Conservation (phyloP, 2,797 vertebrate genomes). For the Acomys russatus region DNA sequence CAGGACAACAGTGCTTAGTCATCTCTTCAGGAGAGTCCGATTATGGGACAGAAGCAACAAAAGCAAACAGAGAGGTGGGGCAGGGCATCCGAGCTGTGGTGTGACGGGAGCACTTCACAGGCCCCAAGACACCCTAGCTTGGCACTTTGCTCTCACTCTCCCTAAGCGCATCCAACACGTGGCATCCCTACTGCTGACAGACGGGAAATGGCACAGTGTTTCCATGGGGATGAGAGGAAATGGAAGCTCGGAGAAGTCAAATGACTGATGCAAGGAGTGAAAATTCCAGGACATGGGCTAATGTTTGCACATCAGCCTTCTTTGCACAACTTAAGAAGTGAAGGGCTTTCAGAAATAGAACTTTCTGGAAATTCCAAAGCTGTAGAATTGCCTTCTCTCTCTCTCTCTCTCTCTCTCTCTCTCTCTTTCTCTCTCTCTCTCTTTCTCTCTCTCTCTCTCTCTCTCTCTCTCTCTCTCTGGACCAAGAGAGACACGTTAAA, state of each 20-base stretch:
- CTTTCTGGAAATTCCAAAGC: neutral
- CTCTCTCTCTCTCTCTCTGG: neutral
- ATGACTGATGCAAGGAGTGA: neutral
- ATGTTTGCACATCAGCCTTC: neutral
- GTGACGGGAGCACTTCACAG: neutral
- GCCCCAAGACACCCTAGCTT: slow-evolving; percentile 17
- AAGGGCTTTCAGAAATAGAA: neutral
- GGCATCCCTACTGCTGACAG: neutral
- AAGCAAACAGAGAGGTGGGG: neutral
- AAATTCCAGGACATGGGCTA: neutral
- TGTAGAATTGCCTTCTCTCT: neutral
- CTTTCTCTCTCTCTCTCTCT: too few species aligned
- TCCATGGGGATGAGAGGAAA: neutral
- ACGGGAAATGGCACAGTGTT: neutral
- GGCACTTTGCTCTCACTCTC: neutral
- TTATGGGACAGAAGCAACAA: neutral
- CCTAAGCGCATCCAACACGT: neutral
- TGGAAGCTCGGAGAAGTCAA: neutral
- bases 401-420: neutral
- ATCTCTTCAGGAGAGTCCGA: neutral
- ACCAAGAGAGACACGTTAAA: neutral
- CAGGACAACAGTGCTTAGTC: fast-evolving
- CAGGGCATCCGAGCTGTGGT: neutral
- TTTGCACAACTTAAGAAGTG: neutral
- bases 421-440: too few species aligned